Conservation (phyloP, 35 echinoderm and acorn worm species). For the Eucidaris tribuloides region DNA sequence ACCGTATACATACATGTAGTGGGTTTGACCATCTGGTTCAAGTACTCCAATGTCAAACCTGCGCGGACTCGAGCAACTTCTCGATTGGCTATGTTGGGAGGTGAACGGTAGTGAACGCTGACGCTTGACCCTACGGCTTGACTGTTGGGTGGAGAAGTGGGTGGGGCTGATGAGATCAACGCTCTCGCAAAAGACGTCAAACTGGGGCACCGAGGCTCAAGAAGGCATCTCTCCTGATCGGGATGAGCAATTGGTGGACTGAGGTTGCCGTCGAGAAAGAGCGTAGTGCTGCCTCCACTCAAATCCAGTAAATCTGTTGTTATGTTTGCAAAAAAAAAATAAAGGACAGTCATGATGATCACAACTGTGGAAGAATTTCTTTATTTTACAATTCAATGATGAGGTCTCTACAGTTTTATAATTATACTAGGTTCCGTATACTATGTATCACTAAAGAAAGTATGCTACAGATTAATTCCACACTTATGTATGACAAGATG, state of each 20-base stretch:
- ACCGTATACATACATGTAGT: too few species aligned
- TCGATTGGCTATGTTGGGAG: slow-evolving; percentile 77
- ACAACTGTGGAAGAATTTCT: too few species aligned
- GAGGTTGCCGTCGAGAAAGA: slow-evolving; percentile 50
- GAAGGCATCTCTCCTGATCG: slow-evolving; percentile 61
- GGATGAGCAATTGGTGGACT: slow-evolving; percentile 70
- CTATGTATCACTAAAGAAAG: too few species aligned
- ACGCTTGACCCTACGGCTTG: slow-evolving; percentile 56
- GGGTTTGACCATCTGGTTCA: too few species aligned
- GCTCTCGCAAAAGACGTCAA: slow-evolving; percentile 31
- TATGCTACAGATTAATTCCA: too few species aligned
- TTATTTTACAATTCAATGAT: too few species aligned
- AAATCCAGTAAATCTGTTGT: slow-evolving; percentile 44
- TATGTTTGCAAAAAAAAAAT: too few species aligned
- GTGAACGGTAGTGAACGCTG: slow-evolving; percentile 48
- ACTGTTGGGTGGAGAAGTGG: slow-evolving; percentile 56
- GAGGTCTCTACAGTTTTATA: too few species aligned
- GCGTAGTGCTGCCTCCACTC: neutral
- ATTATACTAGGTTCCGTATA: too few species aligned
- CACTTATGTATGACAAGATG: too few species aligned
- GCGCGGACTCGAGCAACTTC: too few species aligned
- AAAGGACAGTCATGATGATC: neutral
- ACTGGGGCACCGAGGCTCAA: slow-evolving; percentile 70
- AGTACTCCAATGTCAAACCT: too few species aligned
- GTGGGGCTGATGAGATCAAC: slow-evolving; percentile 29